Evolutionary conservation across 2,888 invertebrate species (phyloP), one percentile per base, ranked within the genome.

Genomic region (Herminia tarsipennalis): DNA sequence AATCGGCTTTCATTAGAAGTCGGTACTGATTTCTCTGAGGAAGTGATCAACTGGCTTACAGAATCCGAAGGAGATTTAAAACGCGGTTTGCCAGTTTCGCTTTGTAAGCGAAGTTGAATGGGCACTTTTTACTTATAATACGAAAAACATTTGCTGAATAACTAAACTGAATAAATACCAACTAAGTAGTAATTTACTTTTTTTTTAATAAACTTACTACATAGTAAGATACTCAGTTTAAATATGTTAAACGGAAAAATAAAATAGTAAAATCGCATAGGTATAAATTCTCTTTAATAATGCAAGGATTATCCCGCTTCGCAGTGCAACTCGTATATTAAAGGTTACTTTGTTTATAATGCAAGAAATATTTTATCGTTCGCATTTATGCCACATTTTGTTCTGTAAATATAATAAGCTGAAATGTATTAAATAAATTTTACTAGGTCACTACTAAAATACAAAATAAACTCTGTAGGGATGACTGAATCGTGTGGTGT

Each of bases 1-100:
- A 78, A 76, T 74, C 76, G 73, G 70, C 70, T 76, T 77, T 74
- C 75, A 73, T 77, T 75, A 75, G 65, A 65, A 66, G 54, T 65
- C 64, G 61, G 40, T 49, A 53, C 66, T 73, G 74, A 73, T 74
- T 78, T 73, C 74, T 73, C 72, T 49, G 61, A 71, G 65, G 68
- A 54, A 63, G 67, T 63, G 68, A 73, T 71, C 73, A 68, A 57
- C 55, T 53, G 55, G 71, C 70, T 73, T 73, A 68, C 58, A n/a
- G n/a, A n/a, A n/a, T n/a, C n/a, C n/a, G 49, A 56, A 48, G 62
- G 64, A 68, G 63, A 70, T 71, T 71, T 62, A 68, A 71, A 62
- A 59, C 50, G 58, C 38, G 60, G 70, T 66, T 71, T 52, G 28
- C 38, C 51, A 53, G 49, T 60, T 55, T 61, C 42, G 44, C 49